phyloP scores from a whole-genome alignment of 2,888 invertebrate genomes.

The Patella depressa region DNA sequence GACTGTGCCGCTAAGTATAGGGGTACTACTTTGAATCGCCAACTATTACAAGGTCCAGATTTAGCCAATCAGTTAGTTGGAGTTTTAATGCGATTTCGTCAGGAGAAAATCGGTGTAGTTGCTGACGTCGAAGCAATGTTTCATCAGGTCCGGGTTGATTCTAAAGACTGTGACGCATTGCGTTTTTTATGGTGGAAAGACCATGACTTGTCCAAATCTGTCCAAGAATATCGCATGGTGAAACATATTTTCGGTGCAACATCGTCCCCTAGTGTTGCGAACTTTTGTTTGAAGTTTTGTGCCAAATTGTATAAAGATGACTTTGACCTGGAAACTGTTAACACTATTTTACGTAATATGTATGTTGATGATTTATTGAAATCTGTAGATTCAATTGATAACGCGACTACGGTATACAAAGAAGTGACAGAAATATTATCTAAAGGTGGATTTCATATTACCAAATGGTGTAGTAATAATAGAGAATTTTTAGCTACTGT shows the following conservation, averaged over 20 bases:
- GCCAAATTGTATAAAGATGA: background rate
- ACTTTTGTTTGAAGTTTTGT: background rate
- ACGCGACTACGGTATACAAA: background rate
- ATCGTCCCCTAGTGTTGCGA: constrained; percentile 38
- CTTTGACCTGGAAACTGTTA: background rate
- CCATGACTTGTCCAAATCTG: constrained; percentile 10
- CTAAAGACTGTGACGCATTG: constrained; percentile 29
- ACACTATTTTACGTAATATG: constrained; percentile 3
- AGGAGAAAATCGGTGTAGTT: constrained; percentile 31
- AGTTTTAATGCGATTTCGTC: constrained; percentile 40
- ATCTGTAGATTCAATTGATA: background rate
- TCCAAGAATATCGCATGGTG: constrained; percentile 19
- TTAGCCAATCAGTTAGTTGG: constrained; percentile 39
- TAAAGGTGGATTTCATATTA: background rate
- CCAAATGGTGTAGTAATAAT: background rate
- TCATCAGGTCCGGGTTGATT: constrained; percentile 31
- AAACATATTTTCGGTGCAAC: constrained; percentile 35
- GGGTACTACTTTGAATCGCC: constrained; percentile 27
- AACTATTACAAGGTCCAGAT: constrained; percentile 39
- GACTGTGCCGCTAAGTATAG: constrained; percentile 17
- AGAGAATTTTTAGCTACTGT: background rate
- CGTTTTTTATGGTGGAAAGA: constrained; percentile 19
- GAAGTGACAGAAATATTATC: background rate
- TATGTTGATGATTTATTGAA: constrained; percentile 17
- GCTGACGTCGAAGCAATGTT: constrained; percentile 38